Conservation (phyloP, 2,797 vertebrate species). For the Melanotaenia trifasciata region DNA sequence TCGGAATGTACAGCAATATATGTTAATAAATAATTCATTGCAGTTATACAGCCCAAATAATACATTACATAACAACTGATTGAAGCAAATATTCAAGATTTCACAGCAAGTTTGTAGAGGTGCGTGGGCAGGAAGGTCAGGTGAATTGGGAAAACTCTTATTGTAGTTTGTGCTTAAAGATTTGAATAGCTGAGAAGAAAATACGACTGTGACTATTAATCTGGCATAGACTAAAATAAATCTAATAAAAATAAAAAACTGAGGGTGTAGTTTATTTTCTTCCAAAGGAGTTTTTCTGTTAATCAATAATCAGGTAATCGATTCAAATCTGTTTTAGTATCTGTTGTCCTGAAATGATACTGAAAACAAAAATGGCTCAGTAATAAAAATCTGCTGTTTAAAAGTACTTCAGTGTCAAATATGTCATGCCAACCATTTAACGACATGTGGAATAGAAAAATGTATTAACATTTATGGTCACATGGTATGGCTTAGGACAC, state of each 20-base stretch:
- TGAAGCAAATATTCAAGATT: conserved; percentile 71
- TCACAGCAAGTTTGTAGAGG: conserved; percentile 63
- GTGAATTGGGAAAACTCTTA: conserved; percentile 32
- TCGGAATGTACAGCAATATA: conserved; percentile 79
- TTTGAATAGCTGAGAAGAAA: conserved; percentile 36
- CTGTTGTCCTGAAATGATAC: conserved; percentile 24
- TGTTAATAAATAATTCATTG: conserved; percentile 83
- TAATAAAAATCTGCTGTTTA: background rate
- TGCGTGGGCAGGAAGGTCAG: conserved; percentile 40
- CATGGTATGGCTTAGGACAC: conserved; percentile 15
- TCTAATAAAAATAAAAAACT: conserved; percentile 29
- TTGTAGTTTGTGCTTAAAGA: conserved; percentile 46
- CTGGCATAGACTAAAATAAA: conserved; percentile 45
- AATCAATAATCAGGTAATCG: conserved; percentile 23
- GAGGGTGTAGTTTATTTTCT: conserved; percentile 28
- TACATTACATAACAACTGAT: conserved; percentile 73
- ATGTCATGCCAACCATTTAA: conserved; percentile 24
- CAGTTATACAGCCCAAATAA: conserved; percentile 77
- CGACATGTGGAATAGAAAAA: conserved; percentile 17
- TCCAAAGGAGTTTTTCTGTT: conserved; percentile 26
- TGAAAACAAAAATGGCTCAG: conserved; percentile 36
- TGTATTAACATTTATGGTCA: conserved; percentile 20
- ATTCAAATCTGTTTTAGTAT: conserved; percentile 20
- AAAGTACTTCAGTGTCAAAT: conserved; percentile 2
- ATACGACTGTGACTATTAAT: conserved; percentile 26